Evolutionary conservation across 1,140 invertebrate species (phyloP).

Genomic region (Bilobella aurantiaca): DNA sequence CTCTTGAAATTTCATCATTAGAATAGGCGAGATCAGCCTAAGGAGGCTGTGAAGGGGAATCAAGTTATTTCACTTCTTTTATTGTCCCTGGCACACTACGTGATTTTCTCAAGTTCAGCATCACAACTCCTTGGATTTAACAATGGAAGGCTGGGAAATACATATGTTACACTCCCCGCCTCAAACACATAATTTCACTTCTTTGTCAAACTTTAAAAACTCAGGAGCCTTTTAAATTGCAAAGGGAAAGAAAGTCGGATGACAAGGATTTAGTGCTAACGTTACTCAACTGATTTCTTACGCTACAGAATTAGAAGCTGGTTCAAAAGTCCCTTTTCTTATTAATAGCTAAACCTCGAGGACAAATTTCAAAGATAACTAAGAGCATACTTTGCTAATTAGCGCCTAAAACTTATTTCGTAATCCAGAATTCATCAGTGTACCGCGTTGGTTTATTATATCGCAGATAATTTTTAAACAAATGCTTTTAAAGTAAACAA

Average conservation of each 20-base stretch:
- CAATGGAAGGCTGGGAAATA: neutral
- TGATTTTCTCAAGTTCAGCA: constrained; percentile 5
- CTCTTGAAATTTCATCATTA: constrained; percentile 9
- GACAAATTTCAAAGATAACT: too few species aligned
- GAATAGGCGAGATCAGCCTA: neutral
- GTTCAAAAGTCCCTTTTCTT: too few species aligned
- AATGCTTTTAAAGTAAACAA: too few species aligned
- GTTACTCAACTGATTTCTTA: too few species aligned
- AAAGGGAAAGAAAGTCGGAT: neutral
- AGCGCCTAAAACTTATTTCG: too few species aligned
- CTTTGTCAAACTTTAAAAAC: constrained; percentile 7
- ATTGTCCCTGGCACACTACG: neutral
- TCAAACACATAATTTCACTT: constrained; percentile 1
- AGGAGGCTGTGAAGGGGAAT: constrained; percentile 3
- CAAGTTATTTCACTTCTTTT: constrained; percentile 7
- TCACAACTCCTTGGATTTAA: neutral
- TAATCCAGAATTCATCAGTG: too few species aligned
- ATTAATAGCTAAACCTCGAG: too few species aligned
- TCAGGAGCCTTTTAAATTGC: neutral
- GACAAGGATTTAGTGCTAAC: neutral
- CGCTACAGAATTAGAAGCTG: too few species aligned
- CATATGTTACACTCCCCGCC: neutral
- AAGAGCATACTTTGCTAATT: too few species aligned
- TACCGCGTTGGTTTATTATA: too few species aligned
- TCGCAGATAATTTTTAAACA: too few species aligned